Evolutionary conservation across 2,888 invertebrate species (phyloP), one percentile per base, ranked within the genome.

Genomic region (Pachliopta kotzebuea): DNA sequence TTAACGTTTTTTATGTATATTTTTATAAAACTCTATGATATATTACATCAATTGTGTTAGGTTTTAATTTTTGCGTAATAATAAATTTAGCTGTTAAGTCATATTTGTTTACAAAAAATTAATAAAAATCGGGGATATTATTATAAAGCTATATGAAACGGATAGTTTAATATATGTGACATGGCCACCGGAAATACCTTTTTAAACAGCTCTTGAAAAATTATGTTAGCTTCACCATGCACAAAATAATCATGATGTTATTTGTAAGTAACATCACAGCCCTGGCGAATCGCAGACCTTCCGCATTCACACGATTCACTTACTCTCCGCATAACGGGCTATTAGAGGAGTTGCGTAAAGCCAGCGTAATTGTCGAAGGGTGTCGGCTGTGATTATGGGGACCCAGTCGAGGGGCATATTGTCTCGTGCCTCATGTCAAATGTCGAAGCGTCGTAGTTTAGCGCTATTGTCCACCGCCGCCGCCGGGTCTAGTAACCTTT

Each of bases 321-420:
- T 83, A 80, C 76, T 74, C 77, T 81, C 82, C 84, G 77, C 85
- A 86, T 89, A 89, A 86, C 85, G 75, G 70, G 71, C 84, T 86
- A 89, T 89, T 89, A 89, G 80, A 74, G 81, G 72, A 79, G 80
- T 83, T 78, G 80, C 78, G 80, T 79, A 78, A 66, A 68, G 77
- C 74, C 76, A 76, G 76, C 76, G 77, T 85, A 86, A 87, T 88
- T 86, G 86, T 83, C 79, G 83, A 75, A 83, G 90, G 88, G 89
- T 86, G 86, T 78, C 77, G 79, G 78, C 85, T 87, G 84, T 85
- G 85, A 86, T 86, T 83, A 77, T 82, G 80, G 80, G 83, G 84
- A 80, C 76, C 79, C 73, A 70, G 70, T 68, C 66, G 73, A 72
- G 73, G 73, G 81, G 76, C 79, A 78, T 82, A 80, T 85, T 83